A percentile compares a stretch with the other conserved stretches of the same genome.
Evolutionary conservation across 2,113 vertebrate species (phyloP).

Genomic region (Tylochromis polylepis): DNA sequence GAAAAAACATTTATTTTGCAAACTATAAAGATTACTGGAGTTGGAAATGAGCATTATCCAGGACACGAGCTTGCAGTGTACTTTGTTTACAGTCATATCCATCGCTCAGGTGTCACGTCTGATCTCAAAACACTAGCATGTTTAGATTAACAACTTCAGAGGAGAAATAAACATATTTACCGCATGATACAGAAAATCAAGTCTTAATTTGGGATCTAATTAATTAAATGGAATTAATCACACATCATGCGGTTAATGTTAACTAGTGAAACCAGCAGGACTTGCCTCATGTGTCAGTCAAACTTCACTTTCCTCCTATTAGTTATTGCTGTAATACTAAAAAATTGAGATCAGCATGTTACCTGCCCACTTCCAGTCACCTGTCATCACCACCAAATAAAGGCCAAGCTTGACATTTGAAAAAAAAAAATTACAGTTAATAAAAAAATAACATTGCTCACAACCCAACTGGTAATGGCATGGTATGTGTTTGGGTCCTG

Average conservation of each 20-base stretch:
- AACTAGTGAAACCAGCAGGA: not conserved
- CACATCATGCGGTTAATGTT: not conserved
- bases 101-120: no score
- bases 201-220: not conserved
- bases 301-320: not conserved
- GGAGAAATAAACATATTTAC: not conserved
- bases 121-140: no score
- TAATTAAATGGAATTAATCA: not conserved
- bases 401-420: not conserved
- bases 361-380: not conserved
- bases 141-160: not conserved
- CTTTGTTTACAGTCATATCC: no score
- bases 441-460: not conserved
- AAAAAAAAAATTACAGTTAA: not conserved
- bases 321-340: not conserved
- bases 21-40: no score
- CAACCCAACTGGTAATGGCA: accelerated
- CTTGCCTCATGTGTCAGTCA: not conserved
- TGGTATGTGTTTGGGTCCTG: not conserved
- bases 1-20: no score
- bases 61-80: no score
- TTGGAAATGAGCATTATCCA: no score
- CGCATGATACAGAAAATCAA: not conserved
- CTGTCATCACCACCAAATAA: accelerated
- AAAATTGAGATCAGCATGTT: not conserved